Percentiles rank a stretch among this genome's conserved stretches.
Evolutionary conservation across 2,797 vertebrate species (phyloP).

Genomic region (Melanotaenia nigrans): DNA sequence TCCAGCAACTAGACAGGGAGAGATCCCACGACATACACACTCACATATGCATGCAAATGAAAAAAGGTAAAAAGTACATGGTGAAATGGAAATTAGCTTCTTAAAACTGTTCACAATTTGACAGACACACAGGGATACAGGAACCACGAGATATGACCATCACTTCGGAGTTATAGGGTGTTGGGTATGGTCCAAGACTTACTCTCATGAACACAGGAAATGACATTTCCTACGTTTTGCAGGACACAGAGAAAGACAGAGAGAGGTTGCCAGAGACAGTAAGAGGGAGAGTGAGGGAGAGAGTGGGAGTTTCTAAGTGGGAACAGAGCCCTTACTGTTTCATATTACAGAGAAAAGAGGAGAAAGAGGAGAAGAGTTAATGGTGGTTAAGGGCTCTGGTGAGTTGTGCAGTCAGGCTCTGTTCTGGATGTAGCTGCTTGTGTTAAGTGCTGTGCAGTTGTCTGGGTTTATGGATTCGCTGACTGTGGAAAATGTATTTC

Average conservation of each 20-base stretch:
- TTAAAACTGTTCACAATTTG: conserved; percentile 46
- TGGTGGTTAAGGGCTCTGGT: conserved; percentile 72
- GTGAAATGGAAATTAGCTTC: conserved; percentile 5
- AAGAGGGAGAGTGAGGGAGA: conserved; percentile 65
- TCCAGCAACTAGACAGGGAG: conserved; percentile 72
- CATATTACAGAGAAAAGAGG: conserved; percentile 84
- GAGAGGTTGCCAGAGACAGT: conserved; percentile 53
- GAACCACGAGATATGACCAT: conserved; percentile 55
- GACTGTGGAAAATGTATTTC: conserved; percentile 86
- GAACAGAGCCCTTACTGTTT: conserved; percentile 88
- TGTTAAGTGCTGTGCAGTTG: conserved; percentile 68
- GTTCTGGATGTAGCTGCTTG: conserved; percentile 74
- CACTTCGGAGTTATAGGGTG: conserved; percentile 58
- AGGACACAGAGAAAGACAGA: conserved; percentile 69
- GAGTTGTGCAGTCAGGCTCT: conserved; percentile 65
- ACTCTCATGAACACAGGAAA: conserved; percentile 84
- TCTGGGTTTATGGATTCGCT: conserved; percentile 85
- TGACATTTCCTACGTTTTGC: conserved; percentile 84
- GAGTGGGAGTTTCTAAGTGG: conserved; percentile 86
- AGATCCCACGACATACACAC: conserved; percentile 47
- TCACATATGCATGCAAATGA: conserved; percentile 17
- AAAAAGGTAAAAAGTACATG: conserved; percentile 15
- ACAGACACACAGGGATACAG: conserved; percentile 30
- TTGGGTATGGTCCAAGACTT: conserved; percentile 74
- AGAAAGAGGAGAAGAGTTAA: conserved; percentile 79